Base-by-base conservation (phyloP, 2,888 invertebrate genomes). In the Orchesellides sinensis region DNA sequence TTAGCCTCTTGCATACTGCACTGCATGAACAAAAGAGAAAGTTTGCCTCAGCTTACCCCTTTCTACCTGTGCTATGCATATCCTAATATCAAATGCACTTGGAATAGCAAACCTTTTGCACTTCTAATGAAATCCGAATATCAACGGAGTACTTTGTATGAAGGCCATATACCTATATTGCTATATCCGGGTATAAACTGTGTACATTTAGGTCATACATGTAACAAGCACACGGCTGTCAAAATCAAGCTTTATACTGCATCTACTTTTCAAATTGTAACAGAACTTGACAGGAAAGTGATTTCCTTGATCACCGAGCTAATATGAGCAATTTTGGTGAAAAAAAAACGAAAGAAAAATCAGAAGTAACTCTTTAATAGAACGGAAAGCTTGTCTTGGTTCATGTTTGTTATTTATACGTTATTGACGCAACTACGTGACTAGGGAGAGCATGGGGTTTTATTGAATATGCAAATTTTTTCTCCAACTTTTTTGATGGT, bases 261-360 rank as follows among this genome's bases (percentile, higher is more conserved):
- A n/a, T n/a, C n/a, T n/a, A n/a, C n/a, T n/a, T n/a, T n/a, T n/a
- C n/a, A n/a, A n/a, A n/a, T 59, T 27, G 27, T 59, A 27, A 61
- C 35, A 63, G 32, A 27, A 59, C 27, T 59, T 59, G 40, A 56
- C 75, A 63, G 75, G 66, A 59, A 68, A 75, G 56, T 68, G 75
- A 75, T 75, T 75, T 74, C 74, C 65, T 74, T 74, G 40, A 74
- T 65, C 35, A 63, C 54, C 35, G 14, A 74, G 8, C 73, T 27
- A 49, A 63, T 74, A 54, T 27, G 40, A 63, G 40, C 74, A 65
- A 47, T 74, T 65, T 72, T 56, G 52, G 68, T 21, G 19, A 32
- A 14, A 19, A 35, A 29, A 32, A 32, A 70, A 66, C 5, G 45
- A 10, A 19, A 40, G 27, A 59, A 40, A 69, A 54, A 32, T 21